Evolutionary conservation across 2,797 vertebrate genomes (phyloP).

Genomic region (Pithecia hirsuta): DNA sequence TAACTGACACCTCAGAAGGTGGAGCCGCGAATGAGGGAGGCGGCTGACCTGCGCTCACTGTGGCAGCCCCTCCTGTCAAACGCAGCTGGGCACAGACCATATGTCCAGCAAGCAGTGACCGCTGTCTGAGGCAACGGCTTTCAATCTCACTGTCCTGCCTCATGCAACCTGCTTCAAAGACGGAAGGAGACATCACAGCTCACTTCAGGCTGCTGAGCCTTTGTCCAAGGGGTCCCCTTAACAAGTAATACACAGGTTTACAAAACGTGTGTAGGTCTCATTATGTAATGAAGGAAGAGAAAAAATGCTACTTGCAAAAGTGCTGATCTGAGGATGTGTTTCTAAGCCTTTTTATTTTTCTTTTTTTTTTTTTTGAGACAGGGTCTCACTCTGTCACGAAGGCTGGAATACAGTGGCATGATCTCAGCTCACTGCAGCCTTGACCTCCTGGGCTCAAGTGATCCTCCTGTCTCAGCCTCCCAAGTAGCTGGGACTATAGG

Average conservation of each 20-base stretch:
- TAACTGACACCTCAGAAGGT: neutral
- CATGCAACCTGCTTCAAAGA: neutral
- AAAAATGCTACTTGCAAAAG: neutral
- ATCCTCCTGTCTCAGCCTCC: neutral
- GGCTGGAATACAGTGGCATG: neutral
- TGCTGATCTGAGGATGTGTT: neutral
- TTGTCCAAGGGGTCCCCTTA: neutral
- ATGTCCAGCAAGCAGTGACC: neutral
- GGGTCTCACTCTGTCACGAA: neutral
- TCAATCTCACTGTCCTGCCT: neutral
- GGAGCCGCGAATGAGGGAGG: neutral
- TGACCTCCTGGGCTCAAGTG: neutral
- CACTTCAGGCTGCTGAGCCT: neutral
- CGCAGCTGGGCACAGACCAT: neutral
- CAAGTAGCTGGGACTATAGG: neutral
- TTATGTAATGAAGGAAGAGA: neutral
- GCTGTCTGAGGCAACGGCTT: neutral
- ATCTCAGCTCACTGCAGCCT: neutral
- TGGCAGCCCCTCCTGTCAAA: neutral
- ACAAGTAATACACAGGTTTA: neutral
- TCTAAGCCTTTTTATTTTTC: neutral
- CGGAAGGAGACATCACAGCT: accelerated
- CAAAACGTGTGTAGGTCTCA: neutral
- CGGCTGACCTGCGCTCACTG: accelerated
- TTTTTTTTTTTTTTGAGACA: neutral